Conservation (phyloP, 2,113 vertebrate genomes). For the Pygoscelis adeliae region DNA sequence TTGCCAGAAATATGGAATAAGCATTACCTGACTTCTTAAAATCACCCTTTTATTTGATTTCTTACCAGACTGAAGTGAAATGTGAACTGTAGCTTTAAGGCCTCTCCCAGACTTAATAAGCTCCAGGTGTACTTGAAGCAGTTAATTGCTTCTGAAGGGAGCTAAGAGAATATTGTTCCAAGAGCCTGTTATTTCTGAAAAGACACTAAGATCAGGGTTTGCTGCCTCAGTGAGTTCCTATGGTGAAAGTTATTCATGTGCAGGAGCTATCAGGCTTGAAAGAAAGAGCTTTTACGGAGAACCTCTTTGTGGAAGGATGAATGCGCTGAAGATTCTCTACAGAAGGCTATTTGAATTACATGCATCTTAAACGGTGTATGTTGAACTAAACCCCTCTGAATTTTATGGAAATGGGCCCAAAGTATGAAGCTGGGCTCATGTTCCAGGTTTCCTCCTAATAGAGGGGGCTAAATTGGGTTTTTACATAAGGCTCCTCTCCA, state of each 20-base stretch:
- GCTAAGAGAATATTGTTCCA: slow-evolving; percentile 60
- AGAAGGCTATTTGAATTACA: slow-evolving; percentile 71
- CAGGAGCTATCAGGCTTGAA: slow-evolving; percentile 66
- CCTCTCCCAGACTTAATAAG: slow-evolving; percentile 68
- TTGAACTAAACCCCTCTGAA: slow-evolving; percentile 51
- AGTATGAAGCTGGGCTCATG: background rate
- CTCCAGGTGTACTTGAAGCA: slow-evolving; percentile 78
- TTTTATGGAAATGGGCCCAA: slow-evolving; percentile 31
- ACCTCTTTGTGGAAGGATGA: slow-evolving; percentile 70
- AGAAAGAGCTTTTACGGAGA: slow-evolving; percentile 70
- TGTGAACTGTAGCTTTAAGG: slow-evolving; percentile 75
- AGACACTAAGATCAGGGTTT: slow-evolving; percentile 61
- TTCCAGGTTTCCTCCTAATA: background rate
- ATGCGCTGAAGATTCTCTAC: slow-evolving; percentile 61
- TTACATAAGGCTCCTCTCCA: background rate
- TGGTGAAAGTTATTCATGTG: slow-evolving; percentile 72
- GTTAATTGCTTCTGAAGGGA: slow-evolving; percentile 77
- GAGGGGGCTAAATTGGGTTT: background rate
- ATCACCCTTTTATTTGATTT: slow-evolving; percentile 71
- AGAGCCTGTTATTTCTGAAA: slow-evolving; percentile 69
- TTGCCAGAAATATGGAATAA: slow-evolving; percentile 73
- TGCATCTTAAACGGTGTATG: slow-evolving; percentile 71
- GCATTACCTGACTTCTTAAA: slow-evolving; percentile 63
- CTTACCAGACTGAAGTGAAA: slow-evolving; percentile 73
- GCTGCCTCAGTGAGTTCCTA: slow-evolving; percentile 72